A percentile compares a stretch with the other conserved stretches of the same genome.
phyloP scores from a whole-genome alignment of 2,797 vertebrate species.

The Taenioides sp. region DNA sequence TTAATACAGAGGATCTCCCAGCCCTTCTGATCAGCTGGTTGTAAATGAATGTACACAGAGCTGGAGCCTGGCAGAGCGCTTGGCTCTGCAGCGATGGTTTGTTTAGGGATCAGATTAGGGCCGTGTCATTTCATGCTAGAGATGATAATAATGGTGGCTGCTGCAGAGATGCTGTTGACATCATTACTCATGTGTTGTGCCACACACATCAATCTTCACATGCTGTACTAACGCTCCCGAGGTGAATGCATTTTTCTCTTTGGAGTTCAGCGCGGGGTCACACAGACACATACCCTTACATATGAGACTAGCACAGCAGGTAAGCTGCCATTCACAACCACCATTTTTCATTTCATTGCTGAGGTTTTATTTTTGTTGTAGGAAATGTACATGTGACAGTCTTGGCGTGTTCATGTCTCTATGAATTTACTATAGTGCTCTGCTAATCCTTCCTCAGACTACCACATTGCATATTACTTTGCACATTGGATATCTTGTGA shows the following conservation, averaged over 20 bases:
- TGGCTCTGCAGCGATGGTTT: slow-evolving; percentile 51
- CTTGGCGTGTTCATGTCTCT: slow-evolving; percentile 20
- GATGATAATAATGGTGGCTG: slow-evolving; percentile 75
- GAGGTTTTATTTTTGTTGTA: slow-evolving; percentile 3
- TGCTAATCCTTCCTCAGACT: slow-evolving; percentile 32
- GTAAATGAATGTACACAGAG: slow-evolving; percentile 51
- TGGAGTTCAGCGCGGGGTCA: slow-evolving; percentile 80
- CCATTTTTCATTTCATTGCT: slow-evolving; percentile 47
- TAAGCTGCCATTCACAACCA: slow-evolving; percentile 52
- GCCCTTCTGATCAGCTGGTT: slow-evolving; percentile 58
- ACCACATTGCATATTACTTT: slow-evolving; percentile 24
- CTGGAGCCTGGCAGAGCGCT: slow-evolving; percentile 31
- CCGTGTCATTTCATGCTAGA: slow-evolving; percentile 68
- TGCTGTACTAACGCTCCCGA: slow-evolving; percentile 72
- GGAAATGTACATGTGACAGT: slow-evolving; percentile 16
- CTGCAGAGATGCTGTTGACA: slow-evolving; percentile 78
- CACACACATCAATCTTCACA: slow-evolving; percentile 79
- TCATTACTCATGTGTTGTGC: slow-evolving; percentile 81
- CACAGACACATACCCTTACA: slow-evolving; percentile 60
- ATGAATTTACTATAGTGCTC: slow-evolving; percentile 15
- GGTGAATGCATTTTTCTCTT: slow-evolving; percentile 83
- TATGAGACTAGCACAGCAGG: slow-evolving; percentile 67
- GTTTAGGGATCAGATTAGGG: slow-evolving; percentile 72
- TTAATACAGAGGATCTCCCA: slow-evolving; percentile 56
- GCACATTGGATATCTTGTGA: slow-evolving; percentile 9